Base-by-base conservation (phyloP, 2,888 invertebrate species). In the Harpagoxenus sublaevis region DNA sequence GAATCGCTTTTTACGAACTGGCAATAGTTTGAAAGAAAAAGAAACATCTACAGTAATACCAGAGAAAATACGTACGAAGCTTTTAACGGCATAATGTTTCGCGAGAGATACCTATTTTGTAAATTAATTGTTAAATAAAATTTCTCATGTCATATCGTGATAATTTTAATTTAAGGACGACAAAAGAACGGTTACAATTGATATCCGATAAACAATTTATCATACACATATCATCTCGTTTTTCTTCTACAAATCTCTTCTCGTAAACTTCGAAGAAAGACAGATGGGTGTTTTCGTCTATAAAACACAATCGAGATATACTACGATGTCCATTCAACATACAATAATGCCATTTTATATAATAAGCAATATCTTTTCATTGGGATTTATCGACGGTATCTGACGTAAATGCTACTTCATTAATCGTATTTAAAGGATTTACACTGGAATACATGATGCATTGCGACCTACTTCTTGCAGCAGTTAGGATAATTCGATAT, bases 351-450 rank as follows among this genome's bases (percentile, higher is more conserved):
- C 4, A n/a, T 39, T 66, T 78, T 28, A 78, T 28, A 23, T 23
- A 23, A 23, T 23, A 68, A 68, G n/a, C 31, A n/a, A 31, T n/a
- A 18, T 39, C 0, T 77, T n/a, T 66, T 77, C 60, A 42, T 45
- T n/a, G 8, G 5, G 12, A n/a, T 78, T 57, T 5, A 51, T 35
- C 23, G 28, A 23, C 28, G 2, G 28, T 53, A 65, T 45, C 4
- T 23, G 12, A n/a, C 28, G 18, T 9, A 6, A 66, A n/a, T 48
- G 15, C 48, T 28, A 18, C 23, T 65, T 65, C 23, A 42, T 66
- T 66, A 63, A n/a, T 18, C 9, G 45, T 6, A 18, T 28, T 66
- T 66, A 31, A 42, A 42, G 53, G 18, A 66, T 55, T 78, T 78
- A 42, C 4, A 23, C 12, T 42, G 2, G 23, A 62, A 62, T 60